These are phyloP conservation scores for Tachina grossa DNA, from an alignment of 2,888 invertebrate genomes.

Conservation along the genomic window DNA sequence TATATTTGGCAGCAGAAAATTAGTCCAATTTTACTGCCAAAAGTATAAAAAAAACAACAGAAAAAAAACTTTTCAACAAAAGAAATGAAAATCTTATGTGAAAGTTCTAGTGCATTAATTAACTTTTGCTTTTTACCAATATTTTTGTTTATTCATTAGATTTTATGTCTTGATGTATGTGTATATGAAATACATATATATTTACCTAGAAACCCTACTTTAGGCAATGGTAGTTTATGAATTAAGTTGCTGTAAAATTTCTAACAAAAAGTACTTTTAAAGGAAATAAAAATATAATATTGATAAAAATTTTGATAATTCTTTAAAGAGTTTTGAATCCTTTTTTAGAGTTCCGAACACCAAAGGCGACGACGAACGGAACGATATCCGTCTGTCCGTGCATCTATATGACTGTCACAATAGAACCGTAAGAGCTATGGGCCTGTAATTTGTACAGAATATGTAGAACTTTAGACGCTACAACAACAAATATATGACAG, in stretches of 20 bases:
- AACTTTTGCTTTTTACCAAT: slow-evolving; percentile 64
- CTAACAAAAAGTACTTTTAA: not conserved
- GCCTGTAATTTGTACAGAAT: too few relatives aligned
- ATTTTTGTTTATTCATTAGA: slow-evolving; percentile 62
- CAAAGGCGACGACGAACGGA: too few relatives aligned
- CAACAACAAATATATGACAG: too few relatives aligned
- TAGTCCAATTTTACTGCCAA: slow-evolving; percentile 14
- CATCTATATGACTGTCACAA: too few relatives aligned
- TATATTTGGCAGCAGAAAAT: slow-evolving; percentile 11
- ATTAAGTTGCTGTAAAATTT: too few relatives aligned
- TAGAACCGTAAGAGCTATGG: too few relatives aligned
- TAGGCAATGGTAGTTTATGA: not conserved
- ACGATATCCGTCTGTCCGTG: too few relatives aligned
- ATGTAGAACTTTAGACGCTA: too few relatives aligned
- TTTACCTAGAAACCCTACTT: not conserved
- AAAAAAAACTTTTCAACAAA: slow-evolving; percentile 24
- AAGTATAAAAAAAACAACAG: slow-evolving; percentile 11
- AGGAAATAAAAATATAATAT: too few relatives aligned
- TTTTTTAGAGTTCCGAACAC: too few relatives aligned
- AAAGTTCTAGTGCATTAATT: slow-evolving; percentile 64
- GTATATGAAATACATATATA: not conserved
- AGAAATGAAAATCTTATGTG: slow-evolving; percentile 61
- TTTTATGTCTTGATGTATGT: slow-evolving; percentile 3
- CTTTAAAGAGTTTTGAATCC: too few relatives aligned
- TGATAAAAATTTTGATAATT: too few relatives aligned